phyloP scores from a whole-genome alignment of 2,797 vertebrate genomes.

The Cirrhinus mrigala region DNA sequence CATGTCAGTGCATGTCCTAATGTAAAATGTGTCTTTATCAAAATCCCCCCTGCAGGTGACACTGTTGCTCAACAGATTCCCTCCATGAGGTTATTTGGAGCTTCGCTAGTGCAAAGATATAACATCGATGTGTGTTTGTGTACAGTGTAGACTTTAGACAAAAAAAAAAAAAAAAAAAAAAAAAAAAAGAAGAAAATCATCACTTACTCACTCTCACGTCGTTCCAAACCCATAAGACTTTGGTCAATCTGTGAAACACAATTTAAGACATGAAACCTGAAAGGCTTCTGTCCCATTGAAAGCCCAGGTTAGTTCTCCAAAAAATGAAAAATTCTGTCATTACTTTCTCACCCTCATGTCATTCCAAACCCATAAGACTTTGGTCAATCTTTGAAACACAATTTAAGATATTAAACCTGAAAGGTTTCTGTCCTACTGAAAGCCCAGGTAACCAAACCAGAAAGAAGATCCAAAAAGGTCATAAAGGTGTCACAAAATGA shows the following conservation, averaged over 20 bases:
- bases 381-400: not conserved
- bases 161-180: too few relatives aligned
- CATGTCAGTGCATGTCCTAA: not conserved
- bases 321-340: not conserved
- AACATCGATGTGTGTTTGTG: not conserved
- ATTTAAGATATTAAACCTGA: not conserved
- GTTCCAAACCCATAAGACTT: not conserved
- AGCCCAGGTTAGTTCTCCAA: not conserved
- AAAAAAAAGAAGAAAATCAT: too few relatives aligned
- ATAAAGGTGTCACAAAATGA: not conserved
- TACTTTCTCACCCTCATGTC: not conserved
- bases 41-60: conserved; percentile 36
- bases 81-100: not conserved
- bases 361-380: not conserved
- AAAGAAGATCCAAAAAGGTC: not conserved
- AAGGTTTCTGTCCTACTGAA: not conserved
- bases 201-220: not conserved
- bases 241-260: not conserved
- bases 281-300: too few relatives aligned
- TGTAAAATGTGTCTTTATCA: not conserved
- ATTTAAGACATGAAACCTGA: not conserved
- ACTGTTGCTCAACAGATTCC: conserved; percentile 42
- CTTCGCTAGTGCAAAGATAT: not conserved
- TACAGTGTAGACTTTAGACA: not conserved
- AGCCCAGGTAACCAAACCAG: not conserved